Base-by-base conservation (phyloP, 2,888 invertebrate species). In the Campoplex capitator region DNA sequence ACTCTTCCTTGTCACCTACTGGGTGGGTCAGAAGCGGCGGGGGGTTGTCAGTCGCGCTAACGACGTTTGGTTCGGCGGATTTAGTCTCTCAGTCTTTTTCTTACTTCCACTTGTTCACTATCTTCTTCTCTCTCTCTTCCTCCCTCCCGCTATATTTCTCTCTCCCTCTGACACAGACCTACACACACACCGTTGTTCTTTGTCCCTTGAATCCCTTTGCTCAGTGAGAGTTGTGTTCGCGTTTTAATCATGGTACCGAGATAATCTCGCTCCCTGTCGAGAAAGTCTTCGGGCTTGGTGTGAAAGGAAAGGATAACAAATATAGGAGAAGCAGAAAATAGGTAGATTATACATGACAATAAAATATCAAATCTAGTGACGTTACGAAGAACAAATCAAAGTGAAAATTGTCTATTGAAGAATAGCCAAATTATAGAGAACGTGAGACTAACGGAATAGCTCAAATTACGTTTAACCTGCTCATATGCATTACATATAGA, bases 191-290 rank as follows among this genome's bases (percentile, higher is more conserved):
- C 68, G 45, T 79, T 68, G 79, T 84, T 67, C 84, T 67, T 84
- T 74, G 67, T 79, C 79, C 79, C 68, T 83, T 48, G 75, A 70
- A n/a, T 65, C 75, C 68, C 70, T 68, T 70, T 67, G 56, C 70
- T 45, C 73, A 71, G 51, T 70, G 54, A 11, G 51, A n/a, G 68
- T 79, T 45, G 54, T 16, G 42, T 58, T 76, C 84, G 84, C 80
- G 80, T 54, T 65, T 45, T 18, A 71, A 86, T 68, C 65, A 86
- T 86, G 86, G 56, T 83, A 65, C 76, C 79, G 79, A 65, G 79
- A 62, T 45, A 54, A 48, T 38, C 45, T 68, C 71, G 62, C 65
- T 75, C 65, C 78, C 73, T 67, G 58, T 79, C 48, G 73, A 54
- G 65, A 65, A 32, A 74, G 78, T 76, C 83, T 74, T 75, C 58